phyloP scores from a whole-genome alignment of 2,113 vertebrate genomes.

The Columba janthina region DNA sequence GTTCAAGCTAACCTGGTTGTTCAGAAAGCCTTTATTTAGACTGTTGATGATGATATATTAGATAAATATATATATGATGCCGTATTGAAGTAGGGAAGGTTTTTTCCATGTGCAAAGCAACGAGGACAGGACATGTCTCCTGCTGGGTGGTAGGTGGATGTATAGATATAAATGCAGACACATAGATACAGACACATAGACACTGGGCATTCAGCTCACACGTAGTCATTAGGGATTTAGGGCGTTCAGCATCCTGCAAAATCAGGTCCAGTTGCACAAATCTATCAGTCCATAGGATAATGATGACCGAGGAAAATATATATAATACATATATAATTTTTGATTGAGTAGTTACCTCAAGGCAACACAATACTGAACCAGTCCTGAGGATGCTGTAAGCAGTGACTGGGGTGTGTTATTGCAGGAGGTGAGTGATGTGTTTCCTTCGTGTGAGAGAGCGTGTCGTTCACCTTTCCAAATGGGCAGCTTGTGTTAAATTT shows the following conservation, averaged over 20 bases:
- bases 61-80: not conserved
- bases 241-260: not conserved
- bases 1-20: not conserved
- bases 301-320: accelerated
- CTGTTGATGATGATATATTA: not conserved
- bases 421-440: not conserved
- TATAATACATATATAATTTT: not conserved
- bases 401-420: not conserved
- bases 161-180: not conserved
- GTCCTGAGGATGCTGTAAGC: not conserved
- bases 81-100: not conserved
- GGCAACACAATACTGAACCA: not conserved
- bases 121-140: accelerated
- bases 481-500: not conserved
- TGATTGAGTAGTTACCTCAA: not conserved
- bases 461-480: not conserved
- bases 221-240: not conserved
- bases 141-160: not conserved
- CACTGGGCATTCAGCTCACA: accelerated
- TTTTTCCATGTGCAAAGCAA: not conserved
- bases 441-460: accelerated
- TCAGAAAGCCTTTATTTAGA: not conserved
- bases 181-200: accelerated
- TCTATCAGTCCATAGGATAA: too few relatives aligned
- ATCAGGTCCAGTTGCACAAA: not conserved